phyloP scores from a whole-genome alignment of 2,797 vertebrate genomes.

The Eutrigla gurnardus region DNA sequence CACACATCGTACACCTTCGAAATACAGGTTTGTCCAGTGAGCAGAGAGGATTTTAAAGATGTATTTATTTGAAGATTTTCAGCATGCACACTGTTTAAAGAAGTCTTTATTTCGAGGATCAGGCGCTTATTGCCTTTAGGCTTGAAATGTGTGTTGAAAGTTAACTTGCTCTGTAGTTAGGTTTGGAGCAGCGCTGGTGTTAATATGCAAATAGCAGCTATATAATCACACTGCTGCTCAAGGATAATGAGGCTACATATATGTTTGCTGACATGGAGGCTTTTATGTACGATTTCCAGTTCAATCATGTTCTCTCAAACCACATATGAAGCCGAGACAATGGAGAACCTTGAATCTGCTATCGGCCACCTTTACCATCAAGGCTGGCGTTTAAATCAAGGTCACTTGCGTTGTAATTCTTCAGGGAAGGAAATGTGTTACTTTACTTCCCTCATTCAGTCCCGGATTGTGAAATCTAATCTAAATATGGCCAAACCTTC shows the following conservation, averaged over 20 bases:
- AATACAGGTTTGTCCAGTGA: constrained; percentile 73
- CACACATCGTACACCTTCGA: constrained; percentile 93
- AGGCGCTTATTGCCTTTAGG: rapidly evolving
- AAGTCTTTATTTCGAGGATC: not conserved
- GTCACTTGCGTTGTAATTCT: not conserved
- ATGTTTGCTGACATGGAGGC: constrained; percentile 23
- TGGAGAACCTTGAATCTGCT: constrained; percentile 33
- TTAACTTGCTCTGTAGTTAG: not conserved
- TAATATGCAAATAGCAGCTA: constrained; percentile 41
- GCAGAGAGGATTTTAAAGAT: not conserved
- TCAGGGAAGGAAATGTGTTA: not conserved
- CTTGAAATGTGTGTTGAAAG: not conserved
- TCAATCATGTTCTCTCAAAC: constrained; percentile 20
- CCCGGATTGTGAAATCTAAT: not conserved
- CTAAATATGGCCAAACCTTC: not conserved
- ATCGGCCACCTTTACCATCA: constrained; percentile 23
- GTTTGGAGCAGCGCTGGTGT: constrained; percentile 15
- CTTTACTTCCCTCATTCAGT: not conserved
- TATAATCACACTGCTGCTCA: constrained; percentile 42
- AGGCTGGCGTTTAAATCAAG: constrained; percentile 15
- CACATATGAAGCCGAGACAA: constrained; percentile 25
- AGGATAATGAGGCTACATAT: constrained; percentile 17
- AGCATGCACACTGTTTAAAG: not conserved
- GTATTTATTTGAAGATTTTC: not conserved
- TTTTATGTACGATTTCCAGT: constrained; percentile 43